Evolutionary conservation across 2,797 vertebrate genomes (phyloP), one percentile per base, ranked within the genome.

Genomic region (Diglossa cyanea): DNA sequence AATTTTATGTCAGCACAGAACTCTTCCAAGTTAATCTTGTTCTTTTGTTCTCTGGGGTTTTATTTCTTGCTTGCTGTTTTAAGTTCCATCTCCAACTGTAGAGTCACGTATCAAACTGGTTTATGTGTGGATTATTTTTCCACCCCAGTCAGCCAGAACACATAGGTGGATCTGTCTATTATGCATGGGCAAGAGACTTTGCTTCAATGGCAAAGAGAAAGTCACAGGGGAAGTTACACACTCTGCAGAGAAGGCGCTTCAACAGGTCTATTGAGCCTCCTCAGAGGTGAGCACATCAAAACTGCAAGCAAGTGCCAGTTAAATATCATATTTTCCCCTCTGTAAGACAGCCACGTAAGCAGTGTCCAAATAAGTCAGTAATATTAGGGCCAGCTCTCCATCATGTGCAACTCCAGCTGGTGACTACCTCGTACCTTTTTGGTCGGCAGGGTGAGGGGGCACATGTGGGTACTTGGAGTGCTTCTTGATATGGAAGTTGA

Each of bases 401-500:
- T 97, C 96, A 96, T 97, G 96, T 95, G 88, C 88, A 95, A 94
- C 95, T 97, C 94, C 95, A 94, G 92, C 88, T 89, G 95, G 90
- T 95, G 96, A 97, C 96, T 96, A 94, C 97, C 97, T 98, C 98
- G 58, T 98, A 99, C 99, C 99, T 99, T 99, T 99, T 97, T 99
- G 99, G 96, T 99, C 99, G 35, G 98, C 95, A 81, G 98, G 98
- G 98, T 98, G 98, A 93, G 98, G 98, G 96, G 99, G 99, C 94
- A 99, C 99, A 73, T 99, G 99, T 92, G 99, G 99, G 97, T 99
- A 99, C 98, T 99, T 99, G 98, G 99, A 99, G 97, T 98, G 99
- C 98, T 99, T 99, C 98, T 99, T 99, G 98, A 99, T 99, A 98
- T 99, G 99, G 98, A 99, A 99, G 98, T 99, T 99, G 96, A 99